Percentiles rank a stretch among this genome's conserved stretches.
Conservation (phyloP, 2,888 invertebrate genomes). For the Drosophila histrio region DNA sequence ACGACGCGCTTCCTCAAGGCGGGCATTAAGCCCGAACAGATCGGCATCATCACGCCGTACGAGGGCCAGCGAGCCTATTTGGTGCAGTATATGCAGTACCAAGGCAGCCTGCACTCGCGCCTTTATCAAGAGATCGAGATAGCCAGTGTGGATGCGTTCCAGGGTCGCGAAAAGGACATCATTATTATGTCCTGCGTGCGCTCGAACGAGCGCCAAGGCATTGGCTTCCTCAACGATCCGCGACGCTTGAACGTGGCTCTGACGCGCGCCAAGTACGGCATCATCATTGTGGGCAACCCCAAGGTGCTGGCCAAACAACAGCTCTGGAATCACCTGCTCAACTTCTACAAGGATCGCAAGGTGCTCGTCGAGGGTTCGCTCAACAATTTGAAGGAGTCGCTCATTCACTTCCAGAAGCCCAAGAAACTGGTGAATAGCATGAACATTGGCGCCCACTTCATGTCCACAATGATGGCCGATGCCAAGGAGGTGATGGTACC, state of each 20-base stretch:
- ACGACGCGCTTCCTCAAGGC: constrained; percentile 97
- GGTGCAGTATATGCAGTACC: constrained; percentile 99
- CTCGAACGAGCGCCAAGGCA: constrained; percentile 98
- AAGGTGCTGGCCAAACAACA: constrained; percentile 99
- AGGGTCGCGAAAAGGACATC: constrained; percentile 99
- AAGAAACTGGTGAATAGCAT: constrained; percentile 96
- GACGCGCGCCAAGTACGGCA: constrained; percentile 98
- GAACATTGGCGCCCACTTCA: constrained; percentile 98
- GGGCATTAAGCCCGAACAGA: constrained; percentile 98
- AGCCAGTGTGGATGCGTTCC: constrained; percentile 99
- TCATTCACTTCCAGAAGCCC: constrained; percentile 98
- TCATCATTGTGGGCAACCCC: constrained; percentile 99
- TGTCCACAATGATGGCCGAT: constrained; percentile 98
- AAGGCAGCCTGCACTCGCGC: constrained; percentile 97
- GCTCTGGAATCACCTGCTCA: constrained; percentile 98
- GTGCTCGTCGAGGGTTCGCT: constrained; percentile 97
- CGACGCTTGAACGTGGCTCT: constrained; percentile 98
- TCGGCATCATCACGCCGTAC: constrained; percentile 99
- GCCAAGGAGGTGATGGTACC: constrained; percentile 97
- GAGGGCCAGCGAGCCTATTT: constrained; percentile 99
- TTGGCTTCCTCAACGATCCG: constrained; percentile 99
- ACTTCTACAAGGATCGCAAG: constrained; percentile 98
- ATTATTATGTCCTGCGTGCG: constrained; percentile 99
- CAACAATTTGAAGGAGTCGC: constrained; percentile 97
- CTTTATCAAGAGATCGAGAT: constrained; percentile 99